Evolutionary conservation across 2,113 vertebrate genomes (phyloP).

Genomic region (Tetrao urogallus): DNA sequence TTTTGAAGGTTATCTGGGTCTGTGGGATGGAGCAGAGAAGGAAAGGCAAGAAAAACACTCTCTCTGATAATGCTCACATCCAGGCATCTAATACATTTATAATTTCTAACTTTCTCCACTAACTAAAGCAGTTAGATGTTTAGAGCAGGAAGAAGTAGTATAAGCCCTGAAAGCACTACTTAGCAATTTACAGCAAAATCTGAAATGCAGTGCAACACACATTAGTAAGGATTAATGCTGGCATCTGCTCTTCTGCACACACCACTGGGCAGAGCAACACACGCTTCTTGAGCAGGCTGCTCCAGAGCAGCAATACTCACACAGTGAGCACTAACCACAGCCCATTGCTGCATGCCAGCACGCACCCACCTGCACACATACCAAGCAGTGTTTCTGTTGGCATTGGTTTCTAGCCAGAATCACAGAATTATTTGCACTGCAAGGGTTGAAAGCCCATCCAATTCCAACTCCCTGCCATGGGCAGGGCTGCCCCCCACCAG

Average conservation of each 20-base stretch:
- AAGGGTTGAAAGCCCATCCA: not conserved
- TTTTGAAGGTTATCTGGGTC: not conserved
- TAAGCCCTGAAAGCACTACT: not conserved
- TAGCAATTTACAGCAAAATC: not conserved
- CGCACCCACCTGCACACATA: accelerated
- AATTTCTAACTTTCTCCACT: conserved; percentile 8
- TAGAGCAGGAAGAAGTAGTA: not conserved
- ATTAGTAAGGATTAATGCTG: not conserved
- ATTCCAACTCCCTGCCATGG: not conserved
- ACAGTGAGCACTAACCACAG: not conserved
- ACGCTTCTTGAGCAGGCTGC: accelerated
- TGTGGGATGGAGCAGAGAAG: not conserved
- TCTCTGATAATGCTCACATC: not conserved
- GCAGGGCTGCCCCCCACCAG: not conserved
- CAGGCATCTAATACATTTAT: not conserved
- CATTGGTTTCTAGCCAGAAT: not conserved
- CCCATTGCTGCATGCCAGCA: not conserved
- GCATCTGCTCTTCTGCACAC: not conserved
- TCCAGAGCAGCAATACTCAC: not conserved
- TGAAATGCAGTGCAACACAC: not conserved
- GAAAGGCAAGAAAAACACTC: not conserved
- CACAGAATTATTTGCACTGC: not conserved
- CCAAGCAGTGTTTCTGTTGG: not conserved
- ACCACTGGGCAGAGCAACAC: not conserved
- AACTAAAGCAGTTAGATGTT: not conserved